Conservation (phyloP, 2,888 invertebrate species). For the Ormyrus labotus region DNA sequence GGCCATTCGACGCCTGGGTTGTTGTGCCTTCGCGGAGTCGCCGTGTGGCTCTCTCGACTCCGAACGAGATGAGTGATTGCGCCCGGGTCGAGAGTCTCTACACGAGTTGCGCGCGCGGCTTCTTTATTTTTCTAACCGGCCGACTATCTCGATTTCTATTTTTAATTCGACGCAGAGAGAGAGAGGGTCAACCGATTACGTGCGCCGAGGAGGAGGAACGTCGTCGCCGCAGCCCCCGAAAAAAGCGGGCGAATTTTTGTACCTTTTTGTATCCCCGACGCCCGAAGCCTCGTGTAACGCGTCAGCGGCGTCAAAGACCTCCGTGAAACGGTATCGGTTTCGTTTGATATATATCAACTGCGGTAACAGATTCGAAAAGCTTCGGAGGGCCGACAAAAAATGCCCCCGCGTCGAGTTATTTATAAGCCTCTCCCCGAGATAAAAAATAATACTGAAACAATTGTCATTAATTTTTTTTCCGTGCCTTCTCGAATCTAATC, state of each 20-base stretch:
- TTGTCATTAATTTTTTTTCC: conserved; percentile 3
- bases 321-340: conserved; percentile 39
- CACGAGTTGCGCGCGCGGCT: background rate
- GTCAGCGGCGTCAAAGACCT: conserved; percentile 32
- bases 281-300: background rate
- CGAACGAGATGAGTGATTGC: conserved; percentile 39
- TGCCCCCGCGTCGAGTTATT: background rate
- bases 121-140: background rate
- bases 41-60: background rate
- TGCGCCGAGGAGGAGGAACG: conserved; percentile 12
- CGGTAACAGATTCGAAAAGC: conserved; percentile 29
- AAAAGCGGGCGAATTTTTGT: background rate
- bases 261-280: conserved; percentile 24
- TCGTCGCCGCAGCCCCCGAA: background rate
- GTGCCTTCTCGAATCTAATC: too few relatives aligned
- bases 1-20: conserved; percentile 51
- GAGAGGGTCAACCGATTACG: conserved; percentile 8
- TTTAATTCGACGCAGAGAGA: conserved; percentile 9
- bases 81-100: too few relatives aligned
- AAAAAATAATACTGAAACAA: background rate
- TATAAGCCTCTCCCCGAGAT: background rate
- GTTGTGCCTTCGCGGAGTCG: conserved; percentile 1
- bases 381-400: background rate
- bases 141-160: conserved; percentile 25
- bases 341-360: conserved; percentile 1